These are phyloP conservation scores for Mormyrus proboscirostris DNA, from an alignment of 2,797 vertebrate genomes.

Conservation along the genomic window DNA sequence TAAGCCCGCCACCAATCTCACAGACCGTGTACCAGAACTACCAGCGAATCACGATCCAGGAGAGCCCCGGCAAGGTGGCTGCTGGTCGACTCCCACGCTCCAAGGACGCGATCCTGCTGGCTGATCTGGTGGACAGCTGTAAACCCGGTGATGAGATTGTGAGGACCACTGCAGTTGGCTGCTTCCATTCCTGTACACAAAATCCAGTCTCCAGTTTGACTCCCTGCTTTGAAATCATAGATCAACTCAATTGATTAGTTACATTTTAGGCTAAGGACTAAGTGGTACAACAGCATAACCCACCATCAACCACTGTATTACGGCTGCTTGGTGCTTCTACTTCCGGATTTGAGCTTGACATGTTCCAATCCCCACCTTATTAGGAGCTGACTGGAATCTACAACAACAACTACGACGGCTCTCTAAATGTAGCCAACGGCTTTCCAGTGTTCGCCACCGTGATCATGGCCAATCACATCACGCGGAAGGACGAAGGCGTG, in stretches of 20 bases:
- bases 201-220: not conserved
- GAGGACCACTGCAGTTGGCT: slow-evolving; percentile 47
- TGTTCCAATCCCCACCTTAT: not conserved
- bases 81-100: slow-evolving; percentile 90
- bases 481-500: slow-evolving; percentile 78
- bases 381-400: slow-evolving; percentile 96
- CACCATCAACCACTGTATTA: not conserved
- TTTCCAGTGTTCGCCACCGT: slow-evolving; percentile 95
- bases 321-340: not conserved
- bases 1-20: not conserved
- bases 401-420: slow-evolving; percentile 96
- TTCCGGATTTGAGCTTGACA: not conserved
- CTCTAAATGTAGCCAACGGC: slow-evolving; percentile 87
- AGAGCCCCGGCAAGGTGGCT: slow-evolving; percentile 90
- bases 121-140: slow-evolving; percentile 90
- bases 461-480: slow-evolving; percentile 90
- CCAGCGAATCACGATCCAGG: slow-evolving; percentile 93
- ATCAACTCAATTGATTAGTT: not conserved
- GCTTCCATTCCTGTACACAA: not conserved
- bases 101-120: slow-evolving; percentile 90
- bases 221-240: not conserved
- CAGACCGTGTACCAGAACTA: slow-evolving; percentile 98
- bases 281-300: not conserved
- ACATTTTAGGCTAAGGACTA: not conserved
- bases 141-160: slow-evolving; percentile 97